These are phyloP conservation scores for Acanthis flammea DNA, from an alignment of 2,797 vertebrate species.

Conservation along the genomic window DNA sequence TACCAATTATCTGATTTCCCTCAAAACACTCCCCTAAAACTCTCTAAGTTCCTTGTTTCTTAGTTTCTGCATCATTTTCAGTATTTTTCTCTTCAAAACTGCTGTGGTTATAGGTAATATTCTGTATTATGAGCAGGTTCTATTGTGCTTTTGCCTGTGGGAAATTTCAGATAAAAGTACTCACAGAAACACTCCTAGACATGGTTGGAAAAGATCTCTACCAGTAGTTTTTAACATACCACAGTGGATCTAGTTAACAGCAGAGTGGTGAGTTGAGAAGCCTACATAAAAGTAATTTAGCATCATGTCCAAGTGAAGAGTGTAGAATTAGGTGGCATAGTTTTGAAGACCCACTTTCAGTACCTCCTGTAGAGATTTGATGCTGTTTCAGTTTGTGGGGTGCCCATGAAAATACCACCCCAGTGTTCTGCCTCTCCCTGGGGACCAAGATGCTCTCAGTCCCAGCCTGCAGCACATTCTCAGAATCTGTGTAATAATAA, in stretches of 20 bases:
- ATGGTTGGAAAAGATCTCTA: neutral
- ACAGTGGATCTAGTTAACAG: neutral
- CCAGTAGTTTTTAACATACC: neutral
- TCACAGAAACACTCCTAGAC: neutral
- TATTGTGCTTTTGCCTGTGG: neutral
- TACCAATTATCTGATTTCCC: neutral
- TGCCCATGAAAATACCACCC: neutral
- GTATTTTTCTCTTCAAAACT: neutral
- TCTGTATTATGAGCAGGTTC: neutral
- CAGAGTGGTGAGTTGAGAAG: neutral
- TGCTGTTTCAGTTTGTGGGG: neutral
- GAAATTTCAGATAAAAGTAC: neutral
- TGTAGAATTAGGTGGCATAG: neutral
- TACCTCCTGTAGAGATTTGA: neutral
- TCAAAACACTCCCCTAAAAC: neutral
- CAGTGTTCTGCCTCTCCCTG: neutral
- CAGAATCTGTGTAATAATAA: neutral
- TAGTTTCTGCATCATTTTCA: neutral
- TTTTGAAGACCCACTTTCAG: neutral
- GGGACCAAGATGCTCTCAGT: neutral
- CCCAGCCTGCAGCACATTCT: neutral
- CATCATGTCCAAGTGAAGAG: neutral
- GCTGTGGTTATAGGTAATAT: neutral
- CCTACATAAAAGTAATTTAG: neutral
- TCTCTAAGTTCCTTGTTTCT: neutral